These are phyloP conservation scores for Dendrocopos noguchii DNA, from an alignment of 2,113 vertebrate genomes.

Conservation along the genomic window DNA sequence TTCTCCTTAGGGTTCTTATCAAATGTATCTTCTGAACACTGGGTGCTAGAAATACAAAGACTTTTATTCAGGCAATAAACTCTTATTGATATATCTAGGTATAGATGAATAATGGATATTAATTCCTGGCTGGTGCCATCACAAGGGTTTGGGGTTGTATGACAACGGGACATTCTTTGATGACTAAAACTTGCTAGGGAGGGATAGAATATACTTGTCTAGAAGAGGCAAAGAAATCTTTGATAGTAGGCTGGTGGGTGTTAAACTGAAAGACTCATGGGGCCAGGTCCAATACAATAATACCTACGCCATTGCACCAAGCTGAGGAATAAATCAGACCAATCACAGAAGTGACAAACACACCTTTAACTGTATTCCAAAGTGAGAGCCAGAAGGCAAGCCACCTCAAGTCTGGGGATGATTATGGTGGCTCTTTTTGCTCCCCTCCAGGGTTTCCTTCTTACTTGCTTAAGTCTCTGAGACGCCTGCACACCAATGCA, in stretches of 20 bases:
- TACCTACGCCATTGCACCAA: neutral
- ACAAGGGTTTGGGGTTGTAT: no score
- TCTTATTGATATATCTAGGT: neutral
- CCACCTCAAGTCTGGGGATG: neutral
- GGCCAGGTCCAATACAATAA: neutral
- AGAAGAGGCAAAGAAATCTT: no score
- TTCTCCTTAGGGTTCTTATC: accelerated
- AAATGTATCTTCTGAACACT: neutral
- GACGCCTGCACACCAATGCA: neutral
- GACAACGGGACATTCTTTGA: no score
- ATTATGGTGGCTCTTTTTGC: neutral
- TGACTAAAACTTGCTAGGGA: no score
- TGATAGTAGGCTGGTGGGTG: neutral
- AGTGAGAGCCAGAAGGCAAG: neutral
- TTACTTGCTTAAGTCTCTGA: neutral
- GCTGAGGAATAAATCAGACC: neutral
- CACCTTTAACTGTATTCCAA: neutral
- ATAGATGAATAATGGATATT: no score
- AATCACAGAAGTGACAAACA: neutral
- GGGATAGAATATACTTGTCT: no score
- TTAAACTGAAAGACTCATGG: neutral
- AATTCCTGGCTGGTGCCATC: no score
- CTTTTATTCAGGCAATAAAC: neutral
- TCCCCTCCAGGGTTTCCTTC: neutral
- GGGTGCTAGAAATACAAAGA: neutral